Percentiles rank a stretch among this genome's conserved stretches.
Evolutionary conservation across 2,113 vertebrate genomes (phyloP).

Genomic region (Saguinus imperator): DNA sequence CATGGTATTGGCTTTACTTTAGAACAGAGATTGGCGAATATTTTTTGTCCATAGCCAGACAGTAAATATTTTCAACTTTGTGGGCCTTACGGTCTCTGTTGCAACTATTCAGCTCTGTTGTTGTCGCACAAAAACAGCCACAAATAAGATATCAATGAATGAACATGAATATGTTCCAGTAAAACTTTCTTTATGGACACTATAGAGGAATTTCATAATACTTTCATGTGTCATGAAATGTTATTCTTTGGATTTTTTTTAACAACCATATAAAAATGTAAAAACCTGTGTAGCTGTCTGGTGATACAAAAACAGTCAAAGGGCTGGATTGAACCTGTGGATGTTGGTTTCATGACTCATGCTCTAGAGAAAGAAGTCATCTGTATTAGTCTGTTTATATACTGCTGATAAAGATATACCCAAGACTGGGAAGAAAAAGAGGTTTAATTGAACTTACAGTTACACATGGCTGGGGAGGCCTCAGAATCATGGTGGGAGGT

Average conservation of each 20-base stretch:
- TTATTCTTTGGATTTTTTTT: not conserved
- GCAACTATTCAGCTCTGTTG: not conserved
- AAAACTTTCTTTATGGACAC: slow-evolving; percentile 1
- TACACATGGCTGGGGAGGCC: too few relatives aligned
- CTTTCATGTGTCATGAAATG: slow-evolving; percentile 9
- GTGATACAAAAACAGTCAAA: not conserved
- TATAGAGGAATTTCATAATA: not conserved
- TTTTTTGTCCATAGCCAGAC: slow-evolving; percentile 8
- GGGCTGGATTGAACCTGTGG: not conserved
- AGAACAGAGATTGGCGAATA: not conserved
- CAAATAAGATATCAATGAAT: not conserved
- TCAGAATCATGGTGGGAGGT: too few relatives aligned
- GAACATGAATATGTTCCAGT: not conserved
- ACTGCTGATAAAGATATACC: too few relatives aligned
- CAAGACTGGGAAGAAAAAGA: too few relatives aligned
- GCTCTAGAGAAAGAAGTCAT: not conserved
- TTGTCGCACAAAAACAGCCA: not conserved
- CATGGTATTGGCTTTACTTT: not conserved
- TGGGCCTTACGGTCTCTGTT: not conserved
- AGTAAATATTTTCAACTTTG: not conserved
- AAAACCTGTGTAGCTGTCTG: not conserved
- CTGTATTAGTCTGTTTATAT: not conserved
- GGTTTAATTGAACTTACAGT: too few relatives aligned
- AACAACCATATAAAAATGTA: not conserved
- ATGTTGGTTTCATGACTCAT: not conserved